Evolutionary conservation across 1,140 invertebrate species (phyloP).

Genomic region (Drosophila kepulauana): DNA sequence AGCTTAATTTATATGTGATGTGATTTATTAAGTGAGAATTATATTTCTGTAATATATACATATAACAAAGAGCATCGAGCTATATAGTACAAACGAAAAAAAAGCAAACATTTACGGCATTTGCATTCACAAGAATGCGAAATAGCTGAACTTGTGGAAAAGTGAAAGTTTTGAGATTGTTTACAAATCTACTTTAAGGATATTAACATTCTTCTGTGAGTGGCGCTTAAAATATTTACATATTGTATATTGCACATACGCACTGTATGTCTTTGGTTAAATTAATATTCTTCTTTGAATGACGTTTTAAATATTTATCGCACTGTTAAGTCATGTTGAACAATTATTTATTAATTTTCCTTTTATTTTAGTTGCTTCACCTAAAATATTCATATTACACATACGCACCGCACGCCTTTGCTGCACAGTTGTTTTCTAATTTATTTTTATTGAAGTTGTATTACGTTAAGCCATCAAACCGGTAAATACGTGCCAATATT

Average conservation of each 20-base stretch:
- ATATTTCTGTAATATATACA: constrained; percentile 21
- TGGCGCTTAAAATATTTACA: background rate
- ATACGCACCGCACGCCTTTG: background rate
- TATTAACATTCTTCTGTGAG: background rate
- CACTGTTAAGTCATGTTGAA: too few relatives aligned
- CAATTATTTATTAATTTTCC: background rate
- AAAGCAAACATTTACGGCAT: background rate
- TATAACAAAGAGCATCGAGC: constrained; percentile 43
- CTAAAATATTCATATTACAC: too few relatives aligned
- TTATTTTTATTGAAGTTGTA: background rate
- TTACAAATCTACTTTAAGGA: background rate
- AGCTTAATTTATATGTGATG: constrained; percentile 19
- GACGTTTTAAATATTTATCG: too few relatives aligned
- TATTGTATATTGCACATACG: background rate
- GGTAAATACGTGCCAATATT: constrained; percentile 18
- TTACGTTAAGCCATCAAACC: background rate
- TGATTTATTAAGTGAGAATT: constrained; percentile 20
- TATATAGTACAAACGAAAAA: constrained; percentile 38
- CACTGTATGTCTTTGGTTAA: background rate
- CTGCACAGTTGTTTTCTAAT: background rate
- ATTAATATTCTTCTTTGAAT: too few relatives aligned
- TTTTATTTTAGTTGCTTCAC: too few relatives aligned
- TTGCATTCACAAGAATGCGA: background rate
- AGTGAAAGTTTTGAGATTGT: constrained; percentile 42
- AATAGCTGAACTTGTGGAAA: constrained; percentile 9